Evolutionary conservation across 2,888 invertebrate genomes (phyloP).

Genomic region (Zootermopsis nevadensis): DNA sequence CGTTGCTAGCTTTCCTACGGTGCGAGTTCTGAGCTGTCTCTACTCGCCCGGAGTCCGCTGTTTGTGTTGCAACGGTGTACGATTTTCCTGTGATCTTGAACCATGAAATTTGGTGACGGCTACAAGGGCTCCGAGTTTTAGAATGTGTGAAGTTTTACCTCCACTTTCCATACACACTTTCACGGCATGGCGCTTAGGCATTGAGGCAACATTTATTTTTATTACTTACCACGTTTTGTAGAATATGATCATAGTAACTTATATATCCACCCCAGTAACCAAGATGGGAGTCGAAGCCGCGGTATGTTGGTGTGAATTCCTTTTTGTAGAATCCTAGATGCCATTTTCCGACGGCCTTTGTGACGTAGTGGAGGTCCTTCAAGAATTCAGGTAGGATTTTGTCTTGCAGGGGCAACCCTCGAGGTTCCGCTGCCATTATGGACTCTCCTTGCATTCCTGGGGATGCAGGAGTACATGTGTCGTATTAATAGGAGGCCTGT

Average conservation of each 20-base stretch:
- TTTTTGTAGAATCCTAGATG: constrained; percentile 64
- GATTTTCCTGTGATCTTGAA: too few species aligned
- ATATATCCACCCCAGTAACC: constrained; percentile 65
- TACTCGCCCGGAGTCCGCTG: too few species aligned
- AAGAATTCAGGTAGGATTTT: constrained; percentile 65
- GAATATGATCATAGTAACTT: constrained; percentile 65
- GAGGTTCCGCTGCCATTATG: constrained; percentile 62
- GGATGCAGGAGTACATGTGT: constrained; percentile 18
- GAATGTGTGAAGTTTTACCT: too few species aligned
- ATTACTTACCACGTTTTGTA: constrained; percentile 53
- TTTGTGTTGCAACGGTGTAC: too few species aligned
- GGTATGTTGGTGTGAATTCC: constrained; percentile 62
- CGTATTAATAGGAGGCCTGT: too few species aligned
- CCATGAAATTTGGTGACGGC: too few species aligned
- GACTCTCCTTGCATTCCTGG: constrained; percentile 65
- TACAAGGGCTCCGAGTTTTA: too few species aligned
- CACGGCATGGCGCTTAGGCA: too few species aligned
- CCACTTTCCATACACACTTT: too few species aligned
- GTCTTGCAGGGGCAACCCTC: constrained; percentile 62
- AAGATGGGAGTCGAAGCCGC: constrained; percentile 66
- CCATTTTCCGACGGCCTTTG: constrained; percentile 67
- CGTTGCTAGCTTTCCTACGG: too few species aligned
- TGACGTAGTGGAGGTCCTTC: constrained; percentile 62
- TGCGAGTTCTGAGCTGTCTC: too few species aligned
- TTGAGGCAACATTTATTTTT: too few species aligned